A percentile compares a stretch with the other conserved stretches of the same genome.
Conservation (phyloP, 1,140 invertebrate species). For the Reticulitermes speratus region DNA sequence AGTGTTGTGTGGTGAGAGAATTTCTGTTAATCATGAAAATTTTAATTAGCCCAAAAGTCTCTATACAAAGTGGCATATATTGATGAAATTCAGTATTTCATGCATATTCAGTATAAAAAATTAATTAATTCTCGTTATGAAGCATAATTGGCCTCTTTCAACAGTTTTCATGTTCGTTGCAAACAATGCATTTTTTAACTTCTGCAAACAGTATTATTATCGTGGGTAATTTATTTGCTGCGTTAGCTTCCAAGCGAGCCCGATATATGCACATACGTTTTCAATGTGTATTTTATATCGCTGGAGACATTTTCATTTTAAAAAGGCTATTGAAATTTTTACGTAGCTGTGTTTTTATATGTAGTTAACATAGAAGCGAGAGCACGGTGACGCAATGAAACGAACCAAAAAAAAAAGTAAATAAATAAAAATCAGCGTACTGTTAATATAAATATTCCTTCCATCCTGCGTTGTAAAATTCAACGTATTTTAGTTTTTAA, state of each 20-base stretch:
- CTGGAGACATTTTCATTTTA: slow-evolving; percentile 16
- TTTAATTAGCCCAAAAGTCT: slow-evolving; percentile 9
- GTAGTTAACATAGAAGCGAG: neutral
- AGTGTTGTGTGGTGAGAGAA: neutral
- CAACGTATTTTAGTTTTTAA: neutral
- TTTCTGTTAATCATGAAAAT: slow-evolving; percentile 11
- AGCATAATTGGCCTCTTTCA: neutral
- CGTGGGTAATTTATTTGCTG: neutral
- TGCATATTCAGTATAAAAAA: slow-evolving; percentile 13
- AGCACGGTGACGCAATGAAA: neutral
- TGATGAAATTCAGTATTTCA: neutral
- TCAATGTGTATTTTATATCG: neutral
- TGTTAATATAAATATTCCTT: neutral
- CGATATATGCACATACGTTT: slow-evolving; percentile 12
- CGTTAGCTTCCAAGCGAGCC: neutral
- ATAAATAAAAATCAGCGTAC: neutral
- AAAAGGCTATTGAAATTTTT: slow-evolving; percentile 5
- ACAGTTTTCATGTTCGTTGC: neutral
- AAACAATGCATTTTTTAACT: neutral
- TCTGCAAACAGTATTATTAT: slow-evolving; percentile 19
- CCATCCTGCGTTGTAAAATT: neutral
- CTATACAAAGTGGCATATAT: neutral
- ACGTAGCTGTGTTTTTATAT: neutral
- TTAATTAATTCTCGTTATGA: neutral
- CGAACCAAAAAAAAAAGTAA: neutral